Evolutionary conservation across 1,140 invertebrate genomes (phyloP), one percentile per base, ranked within the genome.

Genomic region (Notospermus geniculatus): DNA sequence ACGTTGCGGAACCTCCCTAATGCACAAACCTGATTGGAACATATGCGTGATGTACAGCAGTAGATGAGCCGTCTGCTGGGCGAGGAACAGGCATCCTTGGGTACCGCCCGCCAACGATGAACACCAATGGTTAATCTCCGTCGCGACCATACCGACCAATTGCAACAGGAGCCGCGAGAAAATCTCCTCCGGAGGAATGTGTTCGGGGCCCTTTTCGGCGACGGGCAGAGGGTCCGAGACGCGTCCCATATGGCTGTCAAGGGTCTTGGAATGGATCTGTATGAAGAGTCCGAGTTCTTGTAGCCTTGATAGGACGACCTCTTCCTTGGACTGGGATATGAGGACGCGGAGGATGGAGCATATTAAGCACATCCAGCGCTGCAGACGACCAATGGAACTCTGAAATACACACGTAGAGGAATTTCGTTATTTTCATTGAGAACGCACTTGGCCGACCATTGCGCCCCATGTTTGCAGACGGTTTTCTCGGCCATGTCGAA

Each of bases 351-450:
- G 69, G 11, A 89, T 69, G 11, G 86, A 80, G 67, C 89, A 83
- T 1, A 91, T 84, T 68, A 88, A 87, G n/a, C 87, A 87, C 45
- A 92, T 73, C 87, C 90, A 93, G 22, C 87, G 78, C 68, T 86
- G 71, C 13, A 82, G 64, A 46, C 70, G 64, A 9, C 66, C 55
- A 11, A 68, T 28, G 32, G 61, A 60, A 50, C 54, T 70, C 78
- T 82, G 63, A 2, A 71, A 65, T 43, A 41, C 32, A 41, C 22
- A 57, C 25, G 32, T n/a, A n/a, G n/a, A n/a, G n/a, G n/a, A n/a
- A n/a, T n/a, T n/a, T n/a, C n/a, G n/a, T n/a, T n/a, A n/a, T n/a
- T n/a, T n/a, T n/a, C n/a, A n/a, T n/a, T n/a, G n/a, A n/a, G n/a
- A n/a, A n/a, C n/a, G n/a, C n/a, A n/a, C n/a, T n/a, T n/a, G n/a